Evolutionary conservation across 2,888 invertebrate genomes (phyloP).

Genomic region (Calliphora vomitoria): DNA sequence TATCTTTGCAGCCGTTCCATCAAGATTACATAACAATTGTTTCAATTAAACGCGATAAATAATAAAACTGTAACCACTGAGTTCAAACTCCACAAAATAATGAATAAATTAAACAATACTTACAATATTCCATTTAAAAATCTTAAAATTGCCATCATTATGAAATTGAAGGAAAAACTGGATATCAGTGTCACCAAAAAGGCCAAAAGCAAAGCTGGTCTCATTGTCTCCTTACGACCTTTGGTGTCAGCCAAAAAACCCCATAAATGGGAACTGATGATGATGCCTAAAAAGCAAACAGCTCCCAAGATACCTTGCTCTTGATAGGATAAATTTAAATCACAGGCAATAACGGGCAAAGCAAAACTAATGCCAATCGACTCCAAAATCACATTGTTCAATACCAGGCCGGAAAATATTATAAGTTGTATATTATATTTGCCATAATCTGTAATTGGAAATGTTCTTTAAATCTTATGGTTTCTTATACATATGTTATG

Average conservation of each 20-base stretch:
- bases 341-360: constrained; percentile 85
- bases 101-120: constrained; percentile 75
- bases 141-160: constrained; percentile 85
- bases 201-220: constrained; percentile 84
- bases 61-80: no score
- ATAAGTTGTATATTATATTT: constrained; percentile 85
- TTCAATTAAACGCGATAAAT: no score
- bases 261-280: constrained; percentile 86
- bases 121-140: constrained; percentile 86
- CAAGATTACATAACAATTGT: no score
- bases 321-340: constrained; percentile 82
- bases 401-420: constrained; percentile 85
- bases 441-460: constrained; percentile 84
- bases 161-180: constrained; percentile 85
- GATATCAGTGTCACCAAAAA: constrained; percentile 85
- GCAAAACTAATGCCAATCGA: constrained; percentile 86
- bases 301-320: constrained; percentile 84
- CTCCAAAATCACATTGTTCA: constrained; percentile 84
- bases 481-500: neutral
- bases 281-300: constrained; percentile 84
- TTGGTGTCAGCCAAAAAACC: constrained; percentile 86
- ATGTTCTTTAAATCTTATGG: neutral
- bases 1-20: no score
- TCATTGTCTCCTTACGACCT: constrained; percentile 85
- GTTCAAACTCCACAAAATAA: no score